A percentile compares a stretch with the other conserved stretches of the same genome.
Evolutionary conservation across 2,888 invertebrate species (phyloP).

Genomic region (Helleia helle): DNA sequence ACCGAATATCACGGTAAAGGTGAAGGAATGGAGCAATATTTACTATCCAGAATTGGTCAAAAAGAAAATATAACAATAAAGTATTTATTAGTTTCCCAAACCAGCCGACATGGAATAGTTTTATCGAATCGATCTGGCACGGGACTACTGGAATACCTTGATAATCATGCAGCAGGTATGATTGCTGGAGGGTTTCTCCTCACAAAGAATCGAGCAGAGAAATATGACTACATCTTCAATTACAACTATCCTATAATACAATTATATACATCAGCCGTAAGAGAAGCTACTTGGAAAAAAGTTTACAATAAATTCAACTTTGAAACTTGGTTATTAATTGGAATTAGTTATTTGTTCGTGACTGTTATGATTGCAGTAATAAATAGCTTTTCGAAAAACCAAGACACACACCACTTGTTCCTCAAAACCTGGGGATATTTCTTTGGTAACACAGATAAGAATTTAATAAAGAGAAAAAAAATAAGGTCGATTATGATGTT

Average conservation of each 20-base stretch:
- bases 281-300: constrained; percentile 34
- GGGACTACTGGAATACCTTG: constrained; percentile 32
- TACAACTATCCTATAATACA: constrained; percentile 31
- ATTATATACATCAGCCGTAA: constrained; percentile 31
- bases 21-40: background rate
- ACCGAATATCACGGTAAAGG: background rate
- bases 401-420: constrained; percentile 24
- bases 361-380: constrained; percentile 20
- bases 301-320: constrained; percentile 36
- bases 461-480: constrained; percentile 27
- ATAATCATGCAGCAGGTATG: constrained; percentile 31
- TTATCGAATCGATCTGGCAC: constrained; percentile 36
- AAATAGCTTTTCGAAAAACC: constrained; percentile 16
- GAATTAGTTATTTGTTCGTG: constrained; percentile 25
- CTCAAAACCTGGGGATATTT: constrained; percentile 40
- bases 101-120: constrained; percentile 29
- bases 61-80: constrained; percentile 19
- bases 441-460: constrained; percentile 30
- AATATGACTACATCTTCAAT: constrained; percentile 43
- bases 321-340: constrained; percentile 36
- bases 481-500: constrained; percentile 31
- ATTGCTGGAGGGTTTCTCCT: constrained; percentile 36
- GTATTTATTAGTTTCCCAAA: constrained; percentile 22
- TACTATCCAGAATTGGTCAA: background rate
- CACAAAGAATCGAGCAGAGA: constrained; percentile 34